These are phyloP conservation scores for Diachrysia chrysitis DNA, from an alignment of 2,888 invertebrate genomes.

Conservation along the genomic window DNA sequence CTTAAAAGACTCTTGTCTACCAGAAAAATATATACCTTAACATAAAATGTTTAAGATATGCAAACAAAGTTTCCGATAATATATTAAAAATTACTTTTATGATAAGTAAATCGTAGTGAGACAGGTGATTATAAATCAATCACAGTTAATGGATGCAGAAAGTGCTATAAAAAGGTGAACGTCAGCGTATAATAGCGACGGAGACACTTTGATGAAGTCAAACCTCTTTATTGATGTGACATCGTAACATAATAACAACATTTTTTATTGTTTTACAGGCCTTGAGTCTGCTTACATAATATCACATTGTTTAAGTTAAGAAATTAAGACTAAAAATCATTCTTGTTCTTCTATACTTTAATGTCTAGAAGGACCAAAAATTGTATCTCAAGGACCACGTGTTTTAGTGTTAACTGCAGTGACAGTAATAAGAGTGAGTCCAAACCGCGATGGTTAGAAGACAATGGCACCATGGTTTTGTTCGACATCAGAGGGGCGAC, in stretches of 20 bases:
- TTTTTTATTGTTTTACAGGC: slow-evolving; percentile 32
- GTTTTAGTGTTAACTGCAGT: background rate
- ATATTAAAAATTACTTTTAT: slow-evolving; percentile 38
- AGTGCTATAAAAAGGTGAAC: slow-evolving; percentile 47
- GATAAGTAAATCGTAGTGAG: slow-evolving; percentile 40
- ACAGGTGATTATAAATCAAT: slow-evolving; percentile 54
- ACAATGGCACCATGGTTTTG: slow-evolving; percentile 80
- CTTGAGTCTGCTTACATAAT: background rate
- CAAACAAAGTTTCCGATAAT: background rate
- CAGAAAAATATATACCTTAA: background rate
- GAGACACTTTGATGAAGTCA: slow-evolving; percentile 50
- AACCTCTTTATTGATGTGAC: slow-evolving; percentile 43
- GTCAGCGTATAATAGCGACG: slow-evolving; percentile 42
- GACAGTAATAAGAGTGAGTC: slow-evolving; percentile 53
- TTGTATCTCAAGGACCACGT: too few species aligned
- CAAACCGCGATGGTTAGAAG: slow-evolving; percentile 72
- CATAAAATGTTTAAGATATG: background rate
- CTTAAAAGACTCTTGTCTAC: background rate
- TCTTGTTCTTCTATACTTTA: background rate
- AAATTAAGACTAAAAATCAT: background rate
- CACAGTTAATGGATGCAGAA: slow-evolving; percentile 55
- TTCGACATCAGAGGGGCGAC: slow-evolving; percentile 67
- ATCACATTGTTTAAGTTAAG: background rate
- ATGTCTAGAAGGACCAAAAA: background rate
- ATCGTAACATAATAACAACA: slow-evolving; percentile 46